Conservation (phyloP, 2,888 invertebrate genomes). For the Synergus umbraculus region DNA sequence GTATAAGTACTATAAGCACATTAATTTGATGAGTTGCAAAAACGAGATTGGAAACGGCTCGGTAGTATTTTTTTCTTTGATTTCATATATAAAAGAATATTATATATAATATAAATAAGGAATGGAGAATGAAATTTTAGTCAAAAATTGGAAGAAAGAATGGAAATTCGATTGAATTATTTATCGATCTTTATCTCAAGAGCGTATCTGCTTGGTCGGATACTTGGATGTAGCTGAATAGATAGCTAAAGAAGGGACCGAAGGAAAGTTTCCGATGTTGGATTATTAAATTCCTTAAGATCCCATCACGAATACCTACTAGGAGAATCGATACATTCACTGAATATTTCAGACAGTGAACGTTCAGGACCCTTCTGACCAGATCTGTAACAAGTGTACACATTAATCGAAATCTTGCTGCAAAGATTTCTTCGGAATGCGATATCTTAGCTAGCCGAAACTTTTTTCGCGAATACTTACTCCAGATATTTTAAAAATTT, state of each 20-base stretch:
- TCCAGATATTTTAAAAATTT: slow-evolving; percentile 16
- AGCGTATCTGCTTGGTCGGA: slow-evolving; percentile 52
- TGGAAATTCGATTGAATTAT: slow-evolving; percentile 67
- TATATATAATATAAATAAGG: background rate
- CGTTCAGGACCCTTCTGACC: slow-evolving; percentile 50
- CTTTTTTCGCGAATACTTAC: slow-evolving; percentile 11
- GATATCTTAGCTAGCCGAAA: slow-evolving; percentile 27
- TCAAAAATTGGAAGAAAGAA: slow-evolving; percentile 6
- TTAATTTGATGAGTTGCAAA: slow-evolving; percentile 20
- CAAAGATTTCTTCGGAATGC: slow-evolving; percentile 33
- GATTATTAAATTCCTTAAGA: slow-evolving; percentile 77
- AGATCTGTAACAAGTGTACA: slow-evolving; percentile 54
- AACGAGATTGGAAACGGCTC: background rate
- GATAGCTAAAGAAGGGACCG: slow-evolving; percentile 64
- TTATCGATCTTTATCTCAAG: slow-evolving; percentile 64
- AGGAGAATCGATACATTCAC: slow-evolving; percentile 75
- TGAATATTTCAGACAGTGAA: slow-evolving; percentile 74
- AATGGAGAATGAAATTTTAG: background rate
- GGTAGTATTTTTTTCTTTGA: background rate
- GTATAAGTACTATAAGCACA: background rate
- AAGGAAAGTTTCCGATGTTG: slow-evolving; percentile 73
- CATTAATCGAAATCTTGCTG: slow-evolving; percentile 52
- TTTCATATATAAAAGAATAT: background rate
- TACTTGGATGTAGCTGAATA: slow-evolving; percentile 56
- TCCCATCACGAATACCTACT: slow-evolving; percentile 75